Conservation (phyloP, 2,113 vertebrate genomes). For the Platysteira castanea region DNA sequence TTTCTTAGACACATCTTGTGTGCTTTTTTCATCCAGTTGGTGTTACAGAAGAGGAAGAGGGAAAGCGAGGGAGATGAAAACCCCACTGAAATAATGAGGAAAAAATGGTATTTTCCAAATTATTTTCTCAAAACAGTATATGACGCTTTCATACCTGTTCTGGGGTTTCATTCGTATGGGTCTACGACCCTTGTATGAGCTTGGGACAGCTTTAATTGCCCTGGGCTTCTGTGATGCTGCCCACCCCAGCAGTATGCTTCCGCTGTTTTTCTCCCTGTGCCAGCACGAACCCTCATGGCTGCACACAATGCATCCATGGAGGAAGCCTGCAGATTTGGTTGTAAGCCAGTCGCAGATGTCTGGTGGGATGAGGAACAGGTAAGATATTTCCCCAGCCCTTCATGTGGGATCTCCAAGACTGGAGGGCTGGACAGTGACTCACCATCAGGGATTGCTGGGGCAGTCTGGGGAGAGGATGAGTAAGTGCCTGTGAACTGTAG, state of each 20-base stretch:
- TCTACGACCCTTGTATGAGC: not conserved
- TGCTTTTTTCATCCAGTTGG: not conserved
- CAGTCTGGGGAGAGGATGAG: not conserved
- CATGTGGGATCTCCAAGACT: not conserved
- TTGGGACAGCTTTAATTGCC: not conserved
- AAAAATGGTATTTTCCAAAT: not conserved
- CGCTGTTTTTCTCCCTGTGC: not conserved
- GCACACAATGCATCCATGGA: not conserved
- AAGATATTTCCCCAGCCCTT: not conserved
- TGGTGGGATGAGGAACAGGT: not conserved
- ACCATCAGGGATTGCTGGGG: not conserved
- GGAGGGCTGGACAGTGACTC: not conserved
- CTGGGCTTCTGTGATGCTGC: not conserved
- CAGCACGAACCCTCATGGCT: not conserved
- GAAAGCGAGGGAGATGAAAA: not conserved
- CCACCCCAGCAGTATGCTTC: not conserved
- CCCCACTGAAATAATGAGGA: not conserved
- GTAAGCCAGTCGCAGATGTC: not conserved
- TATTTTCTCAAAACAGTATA: not conserved
- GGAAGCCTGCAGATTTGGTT: not conserved
- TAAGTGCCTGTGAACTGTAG: not conserved
- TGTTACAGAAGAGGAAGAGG: not conserved
- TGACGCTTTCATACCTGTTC: not conserved
- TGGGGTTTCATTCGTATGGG: not conserved
- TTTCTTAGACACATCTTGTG: not conserved